Conservation (phyloP, 2,797 vertebrate genomes). For the Podarcis lilfordi region DNA sequence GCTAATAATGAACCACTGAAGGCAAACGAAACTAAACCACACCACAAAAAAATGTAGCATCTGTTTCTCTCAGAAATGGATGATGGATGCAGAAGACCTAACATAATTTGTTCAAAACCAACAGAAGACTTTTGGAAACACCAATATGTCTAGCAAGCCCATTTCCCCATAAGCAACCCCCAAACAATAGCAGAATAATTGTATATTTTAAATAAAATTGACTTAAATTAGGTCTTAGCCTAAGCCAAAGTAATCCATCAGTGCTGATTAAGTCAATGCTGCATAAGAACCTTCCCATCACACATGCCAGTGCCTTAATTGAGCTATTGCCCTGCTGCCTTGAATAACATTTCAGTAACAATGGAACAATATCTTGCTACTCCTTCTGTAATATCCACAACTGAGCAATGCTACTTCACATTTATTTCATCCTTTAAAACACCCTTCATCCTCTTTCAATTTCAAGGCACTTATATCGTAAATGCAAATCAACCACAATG, state of each 20-base stretch:
- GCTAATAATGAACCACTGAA: constrained; percentile 25
- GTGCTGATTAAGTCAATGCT: background rate
- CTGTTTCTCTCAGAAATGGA: constrained; percentile 12
- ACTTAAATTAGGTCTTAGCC: constrained; percentile 2
- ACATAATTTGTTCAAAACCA: constrained; percentile 57
- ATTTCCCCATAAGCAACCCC: constrained; percentile 10
- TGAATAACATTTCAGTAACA: background rate
- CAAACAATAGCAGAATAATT: constrained; percentile 8
- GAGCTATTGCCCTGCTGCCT: background rate
- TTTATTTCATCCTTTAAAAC: too few relatives aligned
- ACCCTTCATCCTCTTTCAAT: too few relatives aligned
- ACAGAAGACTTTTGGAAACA: constrained; percentile 33
- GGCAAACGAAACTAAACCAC: constrained; percentile 11
- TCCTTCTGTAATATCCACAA: background rate
- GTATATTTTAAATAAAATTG: constrained; percentile 35
- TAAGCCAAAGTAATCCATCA: background rate
- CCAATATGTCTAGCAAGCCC: constrained; percentile 41
- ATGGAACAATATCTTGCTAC: too few relatives aligned
- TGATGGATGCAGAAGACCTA: constrained; percentile 49
- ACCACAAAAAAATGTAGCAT: constrained; percentile 19
- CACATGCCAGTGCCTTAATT: background rate
- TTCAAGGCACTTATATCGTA: too few relatives aligned
- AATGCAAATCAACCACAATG: too few relatives aligned
- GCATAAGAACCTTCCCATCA: background rate
- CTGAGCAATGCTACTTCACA: background rate